phyloP scores from a whole-genome alignment of 1,140 invertebrate genomes.

The Listronotus bonariensis region DNA sequence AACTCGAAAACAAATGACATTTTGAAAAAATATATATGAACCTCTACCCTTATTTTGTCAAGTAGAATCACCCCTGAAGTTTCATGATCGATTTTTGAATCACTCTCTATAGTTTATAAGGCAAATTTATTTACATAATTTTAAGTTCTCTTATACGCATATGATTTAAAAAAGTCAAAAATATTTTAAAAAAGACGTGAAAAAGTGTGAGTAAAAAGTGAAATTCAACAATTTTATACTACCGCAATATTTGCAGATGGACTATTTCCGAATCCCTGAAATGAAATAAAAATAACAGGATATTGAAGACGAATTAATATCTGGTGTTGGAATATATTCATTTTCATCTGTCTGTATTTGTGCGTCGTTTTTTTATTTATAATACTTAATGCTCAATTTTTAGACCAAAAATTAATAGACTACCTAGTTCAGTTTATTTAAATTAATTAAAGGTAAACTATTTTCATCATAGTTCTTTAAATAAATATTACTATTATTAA shows the following conservation, averaged over 20 bases:
- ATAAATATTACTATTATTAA: too few species aligned
- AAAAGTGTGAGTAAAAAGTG: constrained; percentile 46
- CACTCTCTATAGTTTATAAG: too few species aligned
- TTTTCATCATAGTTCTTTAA: too few species aligned
- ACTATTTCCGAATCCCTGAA: constrained; percentile 58
- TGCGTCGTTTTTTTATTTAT: constrained; percentile 36
- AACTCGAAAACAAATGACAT: too few species aligned
- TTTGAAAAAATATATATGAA: too few species aligned
- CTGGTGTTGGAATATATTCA: constrained; percentile 3
- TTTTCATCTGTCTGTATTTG: constrained; percentile 41
- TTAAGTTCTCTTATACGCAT: constrained; percentile 15
- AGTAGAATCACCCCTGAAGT: too few species aligned
- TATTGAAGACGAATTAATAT: background rate
- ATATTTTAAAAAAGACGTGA: constrained; percentile 29
- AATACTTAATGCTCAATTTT: constrained; percentile 14
- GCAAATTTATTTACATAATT: too few species aligned
- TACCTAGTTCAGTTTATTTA: background rate
- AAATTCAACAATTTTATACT: constrained; percentile 55
- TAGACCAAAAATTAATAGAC: background rate
- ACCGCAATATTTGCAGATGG: constrained; percentile 59
- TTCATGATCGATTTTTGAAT: too few species aligned
- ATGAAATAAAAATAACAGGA: constrained; percentile 42
- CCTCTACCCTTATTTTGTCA: too few species aligned
- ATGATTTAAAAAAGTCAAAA: constrained; percentile 18
- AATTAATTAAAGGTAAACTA: too few species aligned